These are phyloP conservation scores for Heliconius hermathena DNA, from an alignment of 1,140 invertebrate species.

Conservation along the genomic window DNA sequence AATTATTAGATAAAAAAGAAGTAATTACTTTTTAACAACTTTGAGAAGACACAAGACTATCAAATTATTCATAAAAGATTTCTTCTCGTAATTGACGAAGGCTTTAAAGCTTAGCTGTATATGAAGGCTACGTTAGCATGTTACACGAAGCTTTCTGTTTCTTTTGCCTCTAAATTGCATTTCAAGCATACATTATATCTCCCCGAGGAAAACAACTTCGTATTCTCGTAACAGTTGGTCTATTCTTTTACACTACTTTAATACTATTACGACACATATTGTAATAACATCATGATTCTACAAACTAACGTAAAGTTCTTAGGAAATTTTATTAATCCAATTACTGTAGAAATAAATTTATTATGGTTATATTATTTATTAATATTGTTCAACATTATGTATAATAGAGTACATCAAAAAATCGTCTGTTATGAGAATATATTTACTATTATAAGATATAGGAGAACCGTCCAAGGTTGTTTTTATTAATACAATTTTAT, in stretches of 20 bases:
- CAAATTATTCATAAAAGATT: too few species aligned
- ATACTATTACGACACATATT: neutral
- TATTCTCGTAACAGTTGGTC: neutral
- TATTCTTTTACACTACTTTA: neutral
- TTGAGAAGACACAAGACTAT: too few species aligned
- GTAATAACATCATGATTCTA: neutral
- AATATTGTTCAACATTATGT: too few species aligned
- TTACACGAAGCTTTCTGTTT: slow-evolving; percentile 2
- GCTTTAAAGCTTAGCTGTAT: neutral
- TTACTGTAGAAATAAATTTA: too few species aligned
- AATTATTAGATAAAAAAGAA: too few species aligned
- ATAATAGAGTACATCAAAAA: too few species aligned
- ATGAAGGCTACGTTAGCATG: neutral
- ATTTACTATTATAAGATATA: too few species aligned
- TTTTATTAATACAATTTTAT: too few species aligned
- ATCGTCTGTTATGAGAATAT: too few species aligned
- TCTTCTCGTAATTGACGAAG: neutral
- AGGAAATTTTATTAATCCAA: neutral
- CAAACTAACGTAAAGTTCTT: neutral
- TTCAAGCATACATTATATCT: slow-evolving; percentile 10
- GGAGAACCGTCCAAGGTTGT: too few species aligned
- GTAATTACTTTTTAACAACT: too few species aligned
- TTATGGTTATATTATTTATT: too few species aligned
- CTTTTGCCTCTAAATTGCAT: slow-evolving; percentile 6
- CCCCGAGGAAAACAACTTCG: neutral